Evolutionary conservation across 2,797 vertebrate species (phyloP).

Genomic region (Xenopus petersii): DNA sequence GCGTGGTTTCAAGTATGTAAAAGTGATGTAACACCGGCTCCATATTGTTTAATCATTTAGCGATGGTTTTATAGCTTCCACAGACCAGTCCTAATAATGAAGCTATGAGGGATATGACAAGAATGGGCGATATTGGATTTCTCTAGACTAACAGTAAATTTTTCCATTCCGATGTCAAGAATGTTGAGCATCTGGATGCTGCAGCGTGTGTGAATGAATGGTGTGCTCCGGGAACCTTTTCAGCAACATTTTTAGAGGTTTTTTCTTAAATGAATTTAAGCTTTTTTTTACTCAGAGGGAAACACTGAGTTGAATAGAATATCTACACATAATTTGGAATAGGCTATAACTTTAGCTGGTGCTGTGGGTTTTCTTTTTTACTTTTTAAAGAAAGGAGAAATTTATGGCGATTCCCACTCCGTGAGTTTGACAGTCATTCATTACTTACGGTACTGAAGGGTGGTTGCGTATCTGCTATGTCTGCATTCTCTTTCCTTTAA

Average conservation of each 20-base stretch:
- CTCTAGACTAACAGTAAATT: constrained; percentile 83
- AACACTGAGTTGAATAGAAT: neutral
- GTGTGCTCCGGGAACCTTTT: constrained; percentile 70
- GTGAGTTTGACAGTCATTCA: too few relatives aligned
- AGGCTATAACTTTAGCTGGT: neutral
- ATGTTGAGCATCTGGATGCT: constrained; percentile 88
- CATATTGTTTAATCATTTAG: constrained; percentile 80
- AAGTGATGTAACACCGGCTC: constrained; percentile 69
- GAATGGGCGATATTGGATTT: constrained; percentile 83
- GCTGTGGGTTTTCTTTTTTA: constrained; percentile 1
- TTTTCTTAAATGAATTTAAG: constrained; percentile 65
- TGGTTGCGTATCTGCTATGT: too few relatives aligned
- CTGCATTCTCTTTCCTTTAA: too few relatives aligned
- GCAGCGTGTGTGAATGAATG: constrained; percentile 63
- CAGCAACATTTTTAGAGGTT: constrained; percentile 68
- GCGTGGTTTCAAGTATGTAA: constrained; percentile 65
- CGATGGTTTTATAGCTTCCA: constrained; percentile 73
- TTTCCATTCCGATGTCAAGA: constrained; percentile 89
- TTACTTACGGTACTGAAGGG: too few relatives aligned
- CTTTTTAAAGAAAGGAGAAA: too few relatives aligned
- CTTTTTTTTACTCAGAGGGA: constrained; percentile 51
- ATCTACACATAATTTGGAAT: too few relatives aligned
- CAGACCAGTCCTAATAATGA: constrained; percentile 77
- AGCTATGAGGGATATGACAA: constrained; percentile 85
- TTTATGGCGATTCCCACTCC: too few relatives aligned